Conservation (phyloP, 2,113 vertebrate species). For the Rhinichthys klamathensis region DNA sequence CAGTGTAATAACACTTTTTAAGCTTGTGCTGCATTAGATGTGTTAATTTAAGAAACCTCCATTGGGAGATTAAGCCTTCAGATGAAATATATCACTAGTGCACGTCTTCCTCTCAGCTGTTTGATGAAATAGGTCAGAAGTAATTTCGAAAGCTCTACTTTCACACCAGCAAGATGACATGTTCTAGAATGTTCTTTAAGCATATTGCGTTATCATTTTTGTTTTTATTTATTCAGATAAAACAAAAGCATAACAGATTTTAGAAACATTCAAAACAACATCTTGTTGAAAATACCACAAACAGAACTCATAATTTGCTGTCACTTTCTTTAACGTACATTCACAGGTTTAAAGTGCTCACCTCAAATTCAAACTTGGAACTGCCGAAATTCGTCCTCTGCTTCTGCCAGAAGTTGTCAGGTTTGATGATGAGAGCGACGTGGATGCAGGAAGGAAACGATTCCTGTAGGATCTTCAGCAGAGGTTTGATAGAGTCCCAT, state of each 20-base stretch:
- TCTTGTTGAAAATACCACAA: not conserved
- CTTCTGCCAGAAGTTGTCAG: constrained; percentile 77
- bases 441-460: constrained; percentile 97
- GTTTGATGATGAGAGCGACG: constrained; percentile 85
- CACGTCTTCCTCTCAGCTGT: constrained; percentile 67
- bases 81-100: not conserved
- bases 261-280: not conserved
- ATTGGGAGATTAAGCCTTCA: constrained; percentile 55
- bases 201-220: not conserved
- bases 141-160: constrained; percentile 75
- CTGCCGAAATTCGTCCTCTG: constrained; percentile 99
- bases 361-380: constrained; percentile 99
- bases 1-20: not conserved
- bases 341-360: constrained; percentile 59
- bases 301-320: not conserved
- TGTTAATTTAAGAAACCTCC: constrained; percentile 21
- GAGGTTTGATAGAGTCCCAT: constrained; percentile 98
- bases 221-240: no score
- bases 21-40: not conserved
- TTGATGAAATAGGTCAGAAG: constrained; percentile 76
- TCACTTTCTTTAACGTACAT: not conserved
- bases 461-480: constrained; percentile 98
- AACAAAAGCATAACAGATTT: not conserved
- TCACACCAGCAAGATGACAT: constrained; percentile 65
- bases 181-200: not conserved